These are phyloP conservation scores for Tenebrio molitor DNA, from an alignment of 1,140 invertebrate species.

Conservation along the genomic window DNA sequence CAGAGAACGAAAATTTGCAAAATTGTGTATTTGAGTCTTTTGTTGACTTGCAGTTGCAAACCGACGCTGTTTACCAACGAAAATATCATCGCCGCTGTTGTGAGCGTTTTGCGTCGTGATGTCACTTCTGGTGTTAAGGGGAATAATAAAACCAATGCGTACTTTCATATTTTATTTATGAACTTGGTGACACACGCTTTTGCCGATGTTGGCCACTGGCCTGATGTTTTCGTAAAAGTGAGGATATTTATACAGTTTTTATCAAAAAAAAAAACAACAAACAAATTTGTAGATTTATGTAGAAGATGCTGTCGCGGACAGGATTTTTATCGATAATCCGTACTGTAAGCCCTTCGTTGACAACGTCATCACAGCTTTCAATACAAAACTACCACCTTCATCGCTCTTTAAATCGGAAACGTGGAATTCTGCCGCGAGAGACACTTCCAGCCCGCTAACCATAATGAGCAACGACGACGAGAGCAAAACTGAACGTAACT, in stretches of 20 bases:
- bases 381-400: constrained; percentile 82
- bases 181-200: constrained; percentile 89
- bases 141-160: constrained; percentile 82
- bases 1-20: constrained; percentile 85
- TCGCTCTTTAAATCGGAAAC: constrained; percentile 73
- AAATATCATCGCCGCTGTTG: constrained; percentile 82
- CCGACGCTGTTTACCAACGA: constrained; percentile 86
- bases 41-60: constrained; percentile 86
- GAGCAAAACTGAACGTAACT: constrained; percentile 58
- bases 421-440: constrained; percentile 68
- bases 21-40: constrained; percentile 81
- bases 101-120: constrained; percentile 87
- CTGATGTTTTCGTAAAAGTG: constrained; percentile 83
- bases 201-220: constrained; percentile 83
- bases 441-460: constrained; percentile 68
- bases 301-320: constrained; percentile 93
- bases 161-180: constrained; percentile 87
- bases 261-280: no score
- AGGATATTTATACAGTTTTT: no score
- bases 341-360: constrained; percentile 94
- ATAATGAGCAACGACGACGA: constrained; percentile 73
- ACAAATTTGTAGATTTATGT: constrained; percentile 83
- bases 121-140: constrained; percentile 77
- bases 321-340: constrained; percentile 93
- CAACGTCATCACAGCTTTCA: constrained; percentile 91